Evolutionary conservation across 2,797 vertebrate species (phyloP), one percentile per base, ranked within the genome.

Genomic region (Eulemur albifrons): DNA sequence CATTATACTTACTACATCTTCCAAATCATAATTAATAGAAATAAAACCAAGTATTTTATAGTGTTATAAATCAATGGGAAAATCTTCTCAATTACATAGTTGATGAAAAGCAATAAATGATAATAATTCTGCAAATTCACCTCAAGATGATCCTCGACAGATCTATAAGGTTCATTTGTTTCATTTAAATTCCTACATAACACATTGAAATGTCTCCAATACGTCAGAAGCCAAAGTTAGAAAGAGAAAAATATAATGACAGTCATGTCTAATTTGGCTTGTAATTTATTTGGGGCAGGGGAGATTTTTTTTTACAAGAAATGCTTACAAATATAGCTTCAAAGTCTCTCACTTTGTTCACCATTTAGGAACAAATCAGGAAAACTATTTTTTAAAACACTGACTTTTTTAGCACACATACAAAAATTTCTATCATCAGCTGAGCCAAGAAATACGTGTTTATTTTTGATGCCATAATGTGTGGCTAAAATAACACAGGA

Each of bases 91-190:
- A 96, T 97, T 97, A 97, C 75, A 92, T 48, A 97, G 96, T 79
- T 95, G 96, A 91, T 98, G 97, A 97, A 97, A 98, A 98, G 97
- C 92, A 95, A 96, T 97, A 97, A 97, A 97, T 95, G 95, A 95
- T 95, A 94, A 92, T 96, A 97, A 98, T 97, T 96, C 91, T 96
- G n/a, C 67, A 96, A 97, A 95, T 96, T 96, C 91, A 96, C 76
- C 87, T 93, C 83, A 87, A 69, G 84, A 85, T 96, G 89, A 97
- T 95, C 61, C 67, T 96, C 91, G 87, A 76, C 86, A 96, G 95
- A 96, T 93, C 96, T 89, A 77, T 72, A 94, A 96, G 81, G 43
- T 94, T 38, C 72, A n/a, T 92, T 93, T 77, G 88, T 79, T 94
- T 88, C 76, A 96, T 97, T 95, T 81, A 97, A 94, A 96, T 91